Conservation (phyloP, 2,113 vertebrate genomes). For the Grantiella picta region DNA sequence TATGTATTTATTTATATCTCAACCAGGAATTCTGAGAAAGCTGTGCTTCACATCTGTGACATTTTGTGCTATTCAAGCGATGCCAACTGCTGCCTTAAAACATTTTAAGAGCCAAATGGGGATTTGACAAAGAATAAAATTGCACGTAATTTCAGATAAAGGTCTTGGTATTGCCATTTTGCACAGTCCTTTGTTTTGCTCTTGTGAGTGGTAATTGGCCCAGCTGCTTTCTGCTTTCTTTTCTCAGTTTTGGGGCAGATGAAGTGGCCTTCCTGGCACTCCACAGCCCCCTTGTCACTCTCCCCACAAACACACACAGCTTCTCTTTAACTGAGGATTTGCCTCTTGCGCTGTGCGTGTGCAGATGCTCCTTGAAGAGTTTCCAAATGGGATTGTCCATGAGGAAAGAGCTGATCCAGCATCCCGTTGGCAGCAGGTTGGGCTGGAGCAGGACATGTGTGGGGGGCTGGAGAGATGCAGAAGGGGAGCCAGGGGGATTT, state of each 20-base stretch:
- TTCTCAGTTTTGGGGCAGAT: background rate
- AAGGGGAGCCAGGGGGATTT: background rate
- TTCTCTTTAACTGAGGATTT: accelerated
- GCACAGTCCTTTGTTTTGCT: background rate
- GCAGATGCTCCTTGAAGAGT: too few relatives aligned
- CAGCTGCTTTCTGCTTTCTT: background rate
- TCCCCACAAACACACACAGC: too few relatives aligned
- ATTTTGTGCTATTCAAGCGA: background rate
- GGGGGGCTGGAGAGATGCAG: background rate
- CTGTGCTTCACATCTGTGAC: accelerated
- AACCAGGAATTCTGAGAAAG: background rate
- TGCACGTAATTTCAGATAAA: background rate
- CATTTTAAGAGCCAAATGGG: background rate
- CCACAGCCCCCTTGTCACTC: background rate
- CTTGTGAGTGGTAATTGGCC: too few relatives aligned
- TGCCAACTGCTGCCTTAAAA: background rate
- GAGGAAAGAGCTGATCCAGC: background rate
- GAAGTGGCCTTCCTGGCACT: background rate
- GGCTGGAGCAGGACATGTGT: background rate
- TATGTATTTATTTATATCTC: background rate
- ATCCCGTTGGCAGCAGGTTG: background rate
- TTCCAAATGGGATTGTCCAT: background rate
- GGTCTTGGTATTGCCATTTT: background rate
- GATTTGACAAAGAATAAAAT: background rate
- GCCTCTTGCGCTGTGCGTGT: accelerated